A percentile compares a stretch with the other conserved stretches of the same genome.
phyloP scores from a whole-genome alignment of 2,888 invertebrate species.

The Ennomos erosarius region DNA sequence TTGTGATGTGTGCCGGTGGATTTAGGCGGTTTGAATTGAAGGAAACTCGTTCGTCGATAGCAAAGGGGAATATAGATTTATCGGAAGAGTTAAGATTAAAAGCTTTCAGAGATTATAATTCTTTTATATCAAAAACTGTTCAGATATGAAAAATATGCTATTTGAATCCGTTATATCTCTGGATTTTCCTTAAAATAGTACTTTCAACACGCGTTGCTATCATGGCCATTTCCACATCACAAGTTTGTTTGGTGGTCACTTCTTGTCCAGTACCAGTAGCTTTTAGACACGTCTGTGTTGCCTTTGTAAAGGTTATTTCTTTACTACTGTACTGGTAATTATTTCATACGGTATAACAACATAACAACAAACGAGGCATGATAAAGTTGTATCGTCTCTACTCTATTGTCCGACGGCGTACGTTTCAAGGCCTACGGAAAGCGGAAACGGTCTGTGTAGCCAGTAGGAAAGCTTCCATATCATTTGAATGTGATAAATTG shows the following conservation, averaged over 20 bases:
- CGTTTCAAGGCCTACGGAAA: constrained; percentile 22
- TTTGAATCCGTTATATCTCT: too few species aligned
- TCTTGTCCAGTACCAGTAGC: neutral
- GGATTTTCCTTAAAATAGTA: too few species aligned
- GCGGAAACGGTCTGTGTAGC: neutral
- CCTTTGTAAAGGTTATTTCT: constrained; percentile 10
- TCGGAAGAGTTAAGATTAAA: neutral
- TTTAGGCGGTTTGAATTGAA: constrained; percentile 1
- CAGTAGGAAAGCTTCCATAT: constrained; percentile 9
- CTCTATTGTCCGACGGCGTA: constrained; percentile 14
- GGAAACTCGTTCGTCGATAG: constrained; percentile 6
- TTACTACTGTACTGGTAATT: neutral
- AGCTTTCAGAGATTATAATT: neutral
- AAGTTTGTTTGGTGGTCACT: neutral
- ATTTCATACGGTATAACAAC: constrained; percentile 9
- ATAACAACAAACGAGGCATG: constrained; percentile 15
- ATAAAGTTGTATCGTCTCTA: constrained; percentile 11
- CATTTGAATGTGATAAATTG: too few species aligned
- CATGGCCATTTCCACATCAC: too few species aligned
- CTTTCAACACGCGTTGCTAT: too few species aligned
- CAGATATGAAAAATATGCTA: too few species aligned
- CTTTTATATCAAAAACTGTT: too few species aligned
- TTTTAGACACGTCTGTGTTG: constrained; percentile 3
- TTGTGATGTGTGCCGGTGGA: constrained; percentile 3
- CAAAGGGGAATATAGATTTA: constrained; percentile 10